Evolutionary conservation across 2,113 vertebrate genomes (phyloP).

Genomic region (Petrocephalus zakoni): DNA sequence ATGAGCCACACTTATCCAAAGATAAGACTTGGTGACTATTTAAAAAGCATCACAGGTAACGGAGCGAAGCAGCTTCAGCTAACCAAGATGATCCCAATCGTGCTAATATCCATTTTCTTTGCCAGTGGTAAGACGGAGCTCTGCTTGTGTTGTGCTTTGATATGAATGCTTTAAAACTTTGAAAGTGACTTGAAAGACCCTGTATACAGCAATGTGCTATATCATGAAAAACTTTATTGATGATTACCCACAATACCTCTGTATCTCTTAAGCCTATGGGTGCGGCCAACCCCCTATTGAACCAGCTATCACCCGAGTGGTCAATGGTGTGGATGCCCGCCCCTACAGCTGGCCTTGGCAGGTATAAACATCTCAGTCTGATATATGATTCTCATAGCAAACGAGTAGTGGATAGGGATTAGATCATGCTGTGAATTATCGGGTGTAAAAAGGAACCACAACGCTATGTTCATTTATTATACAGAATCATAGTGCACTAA

Average conservation of each 20-base stretch:
- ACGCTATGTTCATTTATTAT: not conserved
- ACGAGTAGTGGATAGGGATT: not conserved
- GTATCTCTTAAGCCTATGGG: constrained; percentile 63
- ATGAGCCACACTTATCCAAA: constrained; percentile 1
- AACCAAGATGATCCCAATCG: constrained; percentile 62
- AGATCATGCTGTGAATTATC: not conserved
- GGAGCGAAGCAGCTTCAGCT: constrained; percentile 48
- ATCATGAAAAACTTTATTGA: not conserved
- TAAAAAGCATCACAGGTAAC: constrained; percentile 44
- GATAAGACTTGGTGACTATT: constrained; percentile 19
- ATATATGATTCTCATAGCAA: not conserved
- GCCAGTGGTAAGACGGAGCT: constrained; percentile 57
- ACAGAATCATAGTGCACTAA: not conserved
- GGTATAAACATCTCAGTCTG: constrained; percentile 51
- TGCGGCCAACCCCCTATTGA: constrained; percentile 68
- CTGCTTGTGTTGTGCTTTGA: not conserved
- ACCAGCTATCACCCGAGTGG: constrained; percentile 67
- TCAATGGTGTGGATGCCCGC: constrained; percentile 70
- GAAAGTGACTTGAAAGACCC: not conserved
- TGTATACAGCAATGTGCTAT: not conserved
- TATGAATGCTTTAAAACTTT: not conserved
- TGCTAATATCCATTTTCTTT: constrained; percentile 64
- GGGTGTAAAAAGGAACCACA: not conserved
- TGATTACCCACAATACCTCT: not conserved
- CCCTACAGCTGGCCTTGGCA: constrained; percentile 94